These are phyloP conservation scores for Phymastichus coffea DNA, from an alignment of 1,140 invertebrate genomes.

Conservation along the genomic window DNA sequence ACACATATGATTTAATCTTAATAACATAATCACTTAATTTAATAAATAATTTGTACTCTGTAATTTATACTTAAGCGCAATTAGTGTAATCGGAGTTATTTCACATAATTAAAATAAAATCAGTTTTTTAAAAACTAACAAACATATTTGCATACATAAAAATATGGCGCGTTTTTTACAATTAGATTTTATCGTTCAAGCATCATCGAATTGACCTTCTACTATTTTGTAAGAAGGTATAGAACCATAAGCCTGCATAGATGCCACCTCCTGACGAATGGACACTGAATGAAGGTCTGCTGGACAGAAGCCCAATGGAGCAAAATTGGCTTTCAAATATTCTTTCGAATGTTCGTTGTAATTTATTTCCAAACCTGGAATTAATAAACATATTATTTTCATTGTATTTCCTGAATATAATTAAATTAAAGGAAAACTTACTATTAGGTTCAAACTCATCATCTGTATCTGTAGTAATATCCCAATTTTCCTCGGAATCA, in stretches of 20 bases:
- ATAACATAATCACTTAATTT: too few species aligned
- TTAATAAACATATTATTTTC: neutral
- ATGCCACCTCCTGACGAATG: slow-evolving; percentile 5
- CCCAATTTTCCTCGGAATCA: slow-evolving; percentile 20
- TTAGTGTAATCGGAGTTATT: too few species aligned
- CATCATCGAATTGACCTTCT: slow-evolving; percentile 26
- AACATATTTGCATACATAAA: neutral
- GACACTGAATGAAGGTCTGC: slow-evolving; percentile 15
- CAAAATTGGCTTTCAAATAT: too few species aligned
- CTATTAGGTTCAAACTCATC: slow-evolving; percentile 15
- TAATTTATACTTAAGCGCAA: too few species aligned
- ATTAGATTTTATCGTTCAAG: neutral
- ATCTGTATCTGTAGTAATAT: neutral
- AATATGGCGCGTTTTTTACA: neutral
- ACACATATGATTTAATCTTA: too few species aligned
- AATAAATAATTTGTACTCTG: too few species aligned
- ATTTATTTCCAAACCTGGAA: neutral
- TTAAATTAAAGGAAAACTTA: neutral
- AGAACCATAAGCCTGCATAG: slow-evolving; percentile 8
- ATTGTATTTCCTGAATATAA: neutral
- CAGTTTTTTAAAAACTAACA: too few species aligned
- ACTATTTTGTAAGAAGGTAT: neutral
- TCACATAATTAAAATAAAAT: too few species aligned
- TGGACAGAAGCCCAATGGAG: slow-evolving; percentile 15
- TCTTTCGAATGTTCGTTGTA: neutral